Base-by-base conservation (phyloP, 2,113 vertebrate species). In the Neoarius graeffei region DNA sequence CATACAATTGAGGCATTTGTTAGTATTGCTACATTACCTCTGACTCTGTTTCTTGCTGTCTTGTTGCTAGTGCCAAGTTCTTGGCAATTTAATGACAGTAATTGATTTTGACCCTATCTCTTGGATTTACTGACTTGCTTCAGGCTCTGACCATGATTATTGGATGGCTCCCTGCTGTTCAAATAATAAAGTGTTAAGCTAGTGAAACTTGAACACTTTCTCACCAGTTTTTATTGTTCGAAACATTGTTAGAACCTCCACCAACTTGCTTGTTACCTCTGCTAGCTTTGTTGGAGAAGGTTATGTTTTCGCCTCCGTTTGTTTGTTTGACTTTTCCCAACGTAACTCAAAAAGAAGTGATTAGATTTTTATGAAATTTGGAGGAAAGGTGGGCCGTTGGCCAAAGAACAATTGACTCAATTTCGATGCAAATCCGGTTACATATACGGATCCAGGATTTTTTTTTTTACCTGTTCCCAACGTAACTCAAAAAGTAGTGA, bases 61-160 rank as follows among this genome's bases (percentile, higher is more conserved):
- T 59, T 57, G 52, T 80, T 56, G 14, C 52, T 27, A 80, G 14
- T 54, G 74, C 19, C 20, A 14, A 54, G 23, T 17, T 17, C 50
- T 60, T 81, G 27, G 79, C 14, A 3, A 81, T 81, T 5, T 59
- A 81, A 81, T 30, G 42, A 42, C 42, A 42, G 42, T 30, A 27
- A 81, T 81, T 35, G 27, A 10, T 60, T 60, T 81, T 60, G 27
- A 81, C 79, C 56, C 27, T 13, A 23, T 81, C 79, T 30, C 56
- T 81, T 59, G 27, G 54, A 35, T 81, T 81, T 81, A 59, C 56
- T 81, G 79, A 59, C 27, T 81, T 79, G 54, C 48, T 79, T 79
- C 76, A 79, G 52, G 52, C 76, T 56, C 76, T 35, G 27, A 17
- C 79, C 42, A 27, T 59, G 79, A 59, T 81, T 81, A 81, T 5